Evolutionary conservation across 1,140 invertebrate species (phyloP).

Genomic region (Ylistrum balloti): DNA sequence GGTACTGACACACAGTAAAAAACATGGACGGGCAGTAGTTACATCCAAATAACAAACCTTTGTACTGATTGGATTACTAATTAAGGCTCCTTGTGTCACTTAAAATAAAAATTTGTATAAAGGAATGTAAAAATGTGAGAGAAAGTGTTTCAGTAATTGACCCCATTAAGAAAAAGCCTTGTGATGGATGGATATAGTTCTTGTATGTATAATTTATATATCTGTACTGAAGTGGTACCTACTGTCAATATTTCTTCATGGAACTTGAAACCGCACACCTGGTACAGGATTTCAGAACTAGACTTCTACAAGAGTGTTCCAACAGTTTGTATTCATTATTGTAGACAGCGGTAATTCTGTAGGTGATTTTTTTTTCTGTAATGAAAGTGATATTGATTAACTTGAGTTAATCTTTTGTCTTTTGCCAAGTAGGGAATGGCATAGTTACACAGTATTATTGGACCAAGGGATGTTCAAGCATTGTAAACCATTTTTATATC

Average conservation of each 20-base stretch:
- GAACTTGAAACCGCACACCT: background rate
- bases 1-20: background rate
- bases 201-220: background rate
- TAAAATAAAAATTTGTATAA: background rate
- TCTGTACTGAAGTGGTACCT: background rate
- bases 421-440: background rate
- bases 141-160: background rate
- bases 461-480: too few relatives aligned
- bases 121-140: background rate
- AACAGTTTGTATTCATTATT: background rate
- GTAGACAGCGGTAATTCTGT: background rate
- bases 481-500: too few relatives aligned
- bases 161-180: background rate
- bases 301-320: background rate
- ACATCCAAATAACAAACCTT: too few relatives aligned
- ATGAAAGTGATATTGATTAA: background rate
- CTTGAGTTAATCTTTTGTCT: background rate
- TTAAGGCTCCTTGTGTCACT: too few relatives aligned
- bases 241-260: background rate
- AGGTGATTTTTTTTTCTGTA: background rate
- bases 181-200: background rate
- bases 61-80: too few relatives aligned
- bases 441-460: too few relatives aligned
- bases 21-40: too few relatives aligned
- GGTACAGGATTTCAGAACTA: background rate